phyloP scores from a whole-genome alignment of 37 sponge, comb jelly and placozoan species.

The Mnemiopsis leidyi region DNA sequence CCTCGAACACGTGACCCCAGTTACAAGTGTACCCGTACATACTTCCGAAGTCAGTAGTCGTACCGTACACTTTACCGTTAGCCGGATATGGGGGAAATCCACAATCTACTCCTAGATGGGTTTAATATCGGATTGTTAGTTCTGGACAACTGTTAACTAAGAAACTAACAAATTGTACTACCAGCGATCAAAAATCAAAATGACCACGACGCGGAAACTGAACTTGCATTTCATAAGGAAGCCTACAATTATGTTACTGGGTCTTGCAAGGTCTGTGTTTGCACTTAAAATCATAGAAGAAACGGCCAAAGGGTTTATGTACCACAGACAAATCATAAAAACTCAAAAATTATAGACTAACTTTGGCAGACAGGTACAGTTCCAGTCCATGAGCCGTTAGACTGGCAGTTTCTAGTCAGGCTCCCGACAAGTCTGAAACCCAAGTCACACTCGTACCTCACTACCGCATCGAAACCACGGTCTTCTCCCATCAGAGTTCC shows the following conservation, averaged over 20 bases:
- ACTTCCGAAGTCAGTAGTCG: slow-evolving; percentile 29
- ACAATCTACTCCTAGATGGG: slow-evolving; percentile 54
- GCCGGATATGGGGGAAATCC: background rate
- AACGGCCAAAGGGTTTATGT: too few relatives aligned
- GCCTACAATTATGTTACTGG: too few relatives aligned
- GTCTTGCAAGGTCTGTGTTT: too few relatives aligned
- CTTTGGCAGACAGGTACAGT: background rate
- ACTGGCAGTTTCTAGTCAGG: background rate
- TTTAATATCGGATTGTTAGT: too few relatives aligned
- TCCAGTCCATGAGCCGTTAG: slow-evolving; percentile 35
- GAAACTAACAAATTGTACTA: too few relatives aligned
- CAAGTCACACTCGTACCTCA: background rate
- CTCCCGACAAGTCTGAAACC: background rate
- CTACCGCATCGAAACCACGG: slow-evolving; percentile 7
- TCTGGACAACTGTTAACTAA: too few relatives aligned
- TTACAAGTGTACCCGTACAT: slow-evolving; percentile 49
- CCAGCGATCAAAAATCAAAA: too few relatives aligned
- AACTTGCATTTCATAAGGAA: too few relatives aligned
- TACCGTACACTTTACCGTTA: background rate
- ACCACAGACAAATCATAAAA: background rate
- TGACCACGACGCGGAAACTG: too few relatives aligned
- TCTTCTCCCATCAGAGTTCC: background rate
- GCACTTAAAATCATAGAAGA: too few relatives aligned
- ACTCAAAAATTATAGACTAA: background rate
- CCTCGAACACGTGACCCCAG: slow-evolving; percentile 65